Percentiles rank a stretch among this genome's conserved stretches.
phyloP scores from a whole-genome alignment of 2,113 vertebrate species.

The Scalopus aquaticus region DNA sequence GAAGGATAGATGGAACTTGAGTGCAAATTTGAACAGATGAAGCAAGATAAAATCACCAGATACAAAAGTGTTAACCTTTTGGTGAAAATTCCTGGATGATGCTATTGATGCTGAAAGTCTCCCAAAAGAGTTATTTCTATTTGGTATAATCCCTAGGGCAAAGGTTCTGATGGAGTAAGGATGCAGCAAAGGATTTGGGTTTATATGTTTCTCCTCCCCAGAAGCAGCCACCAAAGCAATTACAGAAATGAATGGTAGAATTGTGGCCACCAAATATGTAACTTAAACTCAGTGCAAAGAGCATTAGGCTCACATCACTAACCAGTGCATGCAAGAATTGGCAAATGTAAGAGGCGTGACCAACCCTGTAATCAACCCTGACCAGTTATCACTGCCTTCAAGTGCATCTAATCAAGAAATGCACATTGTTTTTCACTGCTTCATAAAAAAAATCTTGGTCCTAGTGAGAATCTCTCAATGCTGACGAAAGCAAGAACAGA shows the following conservation, averaged over 20 bases:
- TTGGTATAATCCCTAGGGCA: constrained; percentile 99
- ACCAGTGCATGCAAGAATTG: constrained; percentile 99
- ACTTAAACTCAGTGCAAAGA: constrained; percentile 98
- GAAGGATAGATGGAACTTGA: constrained; percentile 98
- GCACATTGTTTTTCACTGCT: neutral
- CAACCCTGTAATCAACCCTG: constrained; percentile 98
- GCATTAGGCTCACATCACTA: constrained; percentile 97
- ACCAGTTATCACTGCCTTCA: constrained; percentile 96
- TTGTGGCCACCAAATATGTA: constrained; percentile 99
- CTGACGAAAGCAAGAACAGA: neutral
- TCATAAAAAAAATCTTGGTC: neutral
- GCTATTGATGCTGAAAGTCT: constrained; percentile 98
- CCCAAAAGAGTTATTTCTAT: constrained; percentile 98
- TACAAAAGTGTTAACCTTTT: constrained; percentile 99
- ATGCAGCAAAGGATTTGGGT: constrained; percentile 99
- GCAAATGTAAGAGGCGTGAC: constrained; percentile 97
- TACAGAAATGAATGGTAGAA: constrained; percentile 99
- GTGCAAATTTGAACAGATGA: constrained; percentile 99
- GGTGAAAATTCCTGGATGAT: constrained; percentile 97
- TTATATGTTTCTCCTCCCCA: constrained; percentile 98
- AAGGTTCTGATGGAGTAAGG: constrained; percentile 99
- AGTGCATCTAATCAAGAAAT: neutral
- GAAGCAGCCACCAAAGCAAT: constrained; percentile 99
- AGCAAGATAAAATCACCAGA: constrained; percentile 99
- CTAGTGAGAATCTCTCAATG: neutral